Evolutionary conservation across 2,888 invertebrate genomes (phyloP), one percentile per base, ranked within the genome.

Genomic region (Xylota sylvarum): DNA sequence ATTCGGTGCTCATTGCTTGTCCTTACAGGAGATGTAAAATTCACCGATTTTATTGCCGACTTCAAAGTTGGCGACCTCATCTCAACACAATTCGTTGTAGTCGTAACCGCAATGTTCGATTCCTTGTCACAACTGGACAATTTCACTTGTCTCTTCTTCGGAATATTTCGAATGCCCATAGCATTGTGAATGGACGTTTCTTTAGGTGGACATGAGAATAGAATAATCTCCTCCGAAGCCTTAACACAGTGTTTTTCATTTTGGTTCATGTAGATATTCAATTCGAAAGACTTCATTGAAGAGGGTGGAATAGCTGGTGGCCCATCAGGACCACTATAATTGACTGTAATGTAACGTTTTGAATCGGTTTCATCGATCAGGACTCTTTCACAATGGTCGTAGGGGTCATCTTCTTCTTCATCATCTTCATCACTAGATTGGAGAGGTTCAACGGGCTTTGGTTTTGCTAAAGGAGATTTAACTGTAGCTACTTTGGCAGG

Each of bases 211-310:
- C 30, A 23, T 2, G 88, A 78, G 43, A 88, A 89, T 2, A 91
- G 55, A 17, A 89, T 70, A 0, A 89, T 69, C 35, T 88, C 89
- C 4, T 89, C 88, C 2, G 88, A 89, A 0, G 91, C 88, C 67
- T 90, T 88, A 73, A 91, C 87, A 14, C 89, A 89, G 64, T 91
- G 91, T 40, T 89, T 78, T 50, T 91, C 90, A n/a, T 89, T 88
- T 62, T 89, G 88, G 85, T 91, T 91, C 72, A 90, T 88, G 65
- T 90, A 89, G 3, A 92, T 86, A 9, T 89, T 89, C 89, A 92
- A 88, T 82, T 90, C 89, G 43, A 88, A 90, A 14, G 56, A 73
- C 58, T 81, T 72, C 17, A 67, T 52, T 5, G 72, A 35, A 7
- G 19, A 7, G 1, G 62, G 19, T 30, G 46, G 62, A 52, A 19